Base-by-base conservation (phyloP, 2,113 vertebrate species). In the Vulpes vulpes region DNA sequence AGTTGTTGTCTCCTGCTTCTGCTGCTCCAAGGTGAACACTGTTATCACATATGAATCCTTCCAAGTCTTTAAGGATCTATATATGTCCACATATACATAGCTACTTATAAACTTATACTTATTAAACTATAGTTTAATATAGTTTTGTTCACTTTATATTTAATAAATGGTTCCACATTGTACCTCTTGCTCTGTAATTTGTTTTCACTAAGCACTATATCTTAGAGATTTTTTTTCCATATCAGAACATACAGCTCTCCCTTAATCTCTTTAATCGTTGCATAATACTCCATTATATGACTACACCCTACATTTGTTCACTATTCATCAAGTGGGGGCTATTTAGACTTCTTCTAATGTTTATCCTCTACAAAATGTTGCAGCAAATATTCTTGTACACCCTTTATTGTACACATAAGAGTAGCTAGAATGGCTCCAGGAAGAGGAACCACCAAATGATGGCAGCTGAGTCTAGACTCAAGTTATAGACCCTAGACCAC, bases 301-400 rank as follows among this genome's bases (percentile, higher is more conserved):
- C 17, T 55, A n/a, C 14, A 30, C 23, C 76, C 71, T 2, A 76
- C 59, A 78, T 95, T 79, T 53, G n/a, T 64, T 89, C 59, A 6
- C 16, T 89, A 20, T 38, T 49, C 19, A 73, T 78, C 32, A 93
- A 2, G 32, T 51, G 11, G 76, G 23, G 16, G 5, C 11, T 78
- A 86, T 60, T 85, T 74, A 82, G 19, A 59, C 22, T 23, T 64
- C 87, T 85, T 57, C 51, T n/a, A 64, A 11, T 25, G 35, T 79
- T 96, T 96, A 88, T 49, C 65, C 38, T 92, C 91, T 62, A 23
- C 5, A 69, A 88, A 76, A 91, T n/a, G 0, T 81, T 93, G 19
- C 30, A 32, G 7, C 57, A 74, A 88, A 76, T 69, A 38, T 27
- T 9, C 4, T 60, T 23, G 5, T 15, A n/a, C 32, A 55, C 53